A percentile compares a stretch with the other conserved stretches of the same genome.
phyloP scores from a whole-genome alignment of 2,888 invertebrate genomes.

The Ramazzottius varieornatus region DNA sequence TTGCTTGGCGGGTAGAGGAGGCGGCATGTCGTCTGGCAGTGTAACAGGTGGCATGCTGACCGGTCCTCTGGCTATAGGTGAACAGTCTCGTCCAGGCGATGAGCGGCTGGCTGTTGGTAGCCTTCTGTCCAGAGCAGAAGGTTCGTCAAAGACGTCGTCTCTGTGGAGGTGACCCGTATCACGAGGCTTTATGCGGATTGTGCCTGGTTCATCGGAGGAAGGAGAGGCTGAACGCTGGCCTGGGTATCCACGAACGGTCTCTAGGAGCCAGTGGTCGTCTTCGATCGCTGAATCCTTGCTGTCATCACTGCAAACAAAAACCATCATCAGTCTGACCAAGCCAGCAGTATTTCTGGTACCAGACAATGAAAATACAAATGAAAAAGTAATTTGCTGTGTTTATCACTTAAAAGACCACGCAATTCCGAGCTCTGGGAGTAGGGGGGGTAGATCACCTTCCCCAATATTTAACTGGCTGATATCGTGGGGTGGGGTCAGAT shows the following conservation, averaged over 20 bases:
- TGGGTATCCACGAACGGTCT: neutral
- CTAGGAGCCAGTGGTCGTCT: neutral
- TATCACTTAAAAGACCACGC: too few species aligned
- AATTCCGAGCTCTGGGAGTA: too few species aligned
- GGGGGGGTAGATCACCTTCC: too few species aligned
- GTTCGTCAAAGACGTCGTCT: neutral
- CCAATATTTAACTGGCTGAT: too few species aligned
- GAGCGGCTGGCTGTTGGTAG: neutral
- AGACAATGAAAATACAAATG: too few species aligned
- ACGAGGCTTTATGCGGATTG: neutral
- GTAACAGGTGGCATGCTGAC: neutral
- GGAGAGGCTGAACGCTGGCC: neutral
- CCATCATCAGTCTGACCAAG: too few species aligned
- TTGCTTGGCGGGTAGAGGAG: neutral
- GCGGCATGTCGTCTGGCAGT: neutral
- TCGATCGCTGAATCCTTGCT: constrained; percentile 3
- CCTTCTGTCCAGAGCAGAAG: neutral
- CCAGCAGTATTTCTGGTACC: too few species aligned
- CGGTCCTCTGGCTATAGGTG: neutral
- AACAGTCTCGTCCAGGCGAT: neutral
- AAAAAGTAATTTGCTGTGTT: too few species aligned
- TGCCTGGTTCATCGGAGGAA: neutral
- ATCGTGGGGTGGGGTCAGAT: too few species aligned
- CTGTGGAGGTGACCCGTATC: neutral
- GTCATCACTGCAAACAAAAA: neutral